These are phyloP conservation scores for Megalops cyprinoides DNA, from an alignment of 2,797 vertebrate species.

Conservation along the genomic window DNA sequence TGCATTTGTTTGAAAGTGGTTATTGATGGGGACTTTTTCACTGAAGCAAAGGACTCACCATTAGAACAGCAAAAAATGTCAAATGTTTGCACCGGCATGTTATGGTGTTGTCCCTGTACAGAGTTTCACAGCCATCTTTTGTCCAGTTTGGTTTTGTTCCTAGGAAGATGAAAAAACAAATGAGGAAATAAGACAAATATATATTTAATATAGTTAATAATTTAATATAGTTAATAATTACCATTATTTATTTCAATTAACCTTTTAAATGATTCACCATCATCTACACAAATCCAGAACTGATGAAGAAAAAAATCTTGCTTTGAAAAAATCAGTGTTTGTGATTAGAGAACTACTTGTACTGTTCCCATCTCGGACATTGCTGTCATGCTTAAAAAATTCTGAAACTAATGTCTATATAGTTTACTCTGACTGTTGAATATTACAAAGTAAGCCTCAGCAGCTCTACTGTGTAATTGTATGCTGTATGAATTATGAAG, in stretches of 20 bases:
- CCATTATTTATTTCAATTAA: no score
- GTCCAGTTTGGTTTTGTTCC: conserved; percentile 44
- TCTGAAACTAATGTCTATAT: not conserved
- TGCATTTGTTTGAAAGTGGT: no score
- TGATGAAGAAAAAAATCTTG: no score
- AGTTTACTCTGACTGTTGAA: no score
- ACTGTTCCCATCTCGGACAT: not conserved
- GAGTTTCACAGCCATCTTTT: conserved; percentile 51
- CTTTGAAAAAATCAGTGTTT: no score
- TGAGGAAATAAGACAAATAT: not conserved
- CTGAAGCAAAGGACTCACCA: conserved; percentile 51
- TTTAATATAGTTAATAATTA: no score
- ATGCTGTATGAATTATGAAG: not conserved
- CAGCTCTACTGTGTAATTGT: not conserved
- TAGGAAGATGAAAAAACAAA: conserved; percentile 8
- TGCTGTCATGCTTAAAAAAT: not conserved
- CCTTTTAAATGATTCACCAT: no score
- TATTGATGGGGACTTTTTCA: no score
- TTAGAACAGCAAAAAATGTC: conserved; percentile 64
- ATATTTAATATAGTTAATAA: not conserved
- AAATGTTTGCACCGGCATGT: conserved; percentile 59
- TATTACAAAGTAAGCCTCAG: no score
- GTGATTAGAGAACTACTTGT: not conserved
- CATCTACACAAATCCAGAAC: no score
- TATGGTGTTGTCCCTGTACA: conserved; percentile 25